A percentile compares a stretch with the other conserved stretches of the same genome.
Evolutionary conservation across 35 echinoderm and acorn worm genomes (phyloP).

Genomic region (Patiria miniata): DNA sequence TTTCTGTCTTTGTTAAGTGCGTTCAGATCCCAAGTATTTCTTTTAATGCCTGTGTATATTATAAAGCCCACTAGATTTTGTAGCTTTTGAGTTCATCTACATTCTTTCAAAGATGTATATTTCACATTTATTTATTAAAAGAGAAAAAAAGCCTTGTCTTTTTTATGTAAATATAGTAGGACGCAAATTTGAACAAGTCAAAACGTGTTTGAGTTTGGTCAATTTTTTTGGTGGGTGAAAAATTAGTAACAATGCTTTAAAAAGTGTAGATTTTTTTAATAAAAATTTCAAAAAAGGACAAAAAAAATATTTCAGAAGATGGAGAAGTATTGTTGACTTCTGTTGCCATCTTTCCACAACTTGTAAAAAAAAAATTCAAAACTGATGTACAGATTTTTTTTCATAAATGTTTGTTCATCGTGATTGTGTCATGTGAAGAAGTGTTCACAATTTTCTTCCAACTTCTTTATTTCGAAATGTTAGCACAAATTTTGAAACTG

Average conservation of each 20-base stretch:
- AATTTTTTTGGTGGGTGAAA: background rate
- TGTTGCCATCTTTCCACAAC: background rate
- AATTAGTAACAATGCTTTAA: constrained; percentile 10
- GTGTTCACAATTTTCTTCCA: too few species aligned
- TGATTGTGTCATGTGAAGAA: constrained; percentile 4
- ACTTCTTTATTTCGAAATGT: too few species aligned
- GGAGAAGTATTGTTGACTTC: background rate
- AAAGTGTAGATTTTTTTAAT: constrained; percentile 20
- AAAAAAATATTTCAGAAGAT: background rate
- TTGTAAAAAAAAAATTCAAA: constrained; percentile 11
- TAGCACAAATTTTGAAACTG: too few species aligned
- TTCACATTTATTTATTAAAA: constrained; percentile 21
- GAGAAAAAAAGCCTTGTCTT: constrained; percentile 19
- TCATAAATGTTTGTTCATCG: background rate
- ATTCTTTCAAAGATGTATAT: constrained; percentile 32
- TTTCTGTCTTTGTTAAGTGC: too few species aligned
- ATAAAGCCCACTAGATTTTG: too few species aligned
- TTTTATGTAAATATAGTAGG: constrained; percentile 24
- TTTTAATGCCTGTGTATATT: too few species aligned
- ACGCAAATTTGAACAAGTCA: background rate
- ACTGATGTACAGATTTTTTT: background rate
- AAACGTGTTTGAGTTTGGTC: background rate
- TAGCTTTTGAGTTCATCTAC: background rate
- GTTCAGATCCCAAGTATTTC: too few species aligned
- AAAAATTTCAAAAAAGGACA: background rate